Conservation (phyloP, 2,113 vertebrate genomes). For the Balaeniceps rex region DNA sequence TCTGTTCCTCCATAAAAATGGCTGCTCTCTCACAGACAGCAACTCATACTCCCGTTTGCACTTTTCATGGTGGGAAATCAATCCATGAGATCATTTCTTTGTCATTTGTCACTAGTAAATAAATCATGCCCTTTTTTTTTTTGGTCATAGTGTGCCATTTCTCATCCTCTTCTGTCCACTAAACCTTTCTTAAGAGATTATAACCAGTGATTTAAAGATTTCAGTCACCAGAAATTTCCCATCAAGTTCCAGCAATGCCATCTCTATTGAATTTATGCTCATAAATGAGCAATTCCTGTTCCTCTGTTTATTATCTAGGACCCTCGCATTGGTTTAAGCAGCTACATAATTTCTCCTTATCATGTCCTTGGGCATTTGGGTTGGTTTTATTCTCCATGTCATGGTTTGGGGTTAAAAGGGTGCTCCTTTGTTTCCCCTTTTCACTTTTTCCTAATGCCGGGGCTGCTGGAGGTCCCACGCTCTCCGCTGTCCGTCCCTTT, state of each 20-base stretch:
- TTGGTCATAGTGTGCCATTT: neutral
- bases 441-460: neutral
- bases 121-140: neutral
- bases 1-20: neutral
- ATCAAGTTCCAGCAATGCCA: neutral
- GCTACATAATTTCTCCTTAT: neutral
- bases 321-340: neutral
- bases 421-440: neutral
- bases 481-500: neutral
- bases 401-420: accelerated
- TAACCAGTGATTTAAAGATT: neutral
- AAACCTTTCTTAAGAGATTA: neutral
- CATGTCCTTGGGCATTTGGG: neutral
- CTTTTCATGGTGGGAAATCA: neutral
- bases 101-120: neutral
- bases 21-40: neutral
- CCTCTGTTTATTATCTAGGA: neutral
- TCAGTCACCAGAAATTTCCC: neutral
- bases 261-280: neutral
- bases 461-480: neutral
- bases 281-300: neutral
- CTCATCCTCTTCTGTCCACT: neutral
- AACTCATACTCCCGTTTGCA: neutral
- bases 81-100: neutral
- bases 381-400: neutral